Evolutionary conservation across 2,797 vertebrate genomes (phyloP).

Genomic region (Thalassophryne amazonica): DNA sequence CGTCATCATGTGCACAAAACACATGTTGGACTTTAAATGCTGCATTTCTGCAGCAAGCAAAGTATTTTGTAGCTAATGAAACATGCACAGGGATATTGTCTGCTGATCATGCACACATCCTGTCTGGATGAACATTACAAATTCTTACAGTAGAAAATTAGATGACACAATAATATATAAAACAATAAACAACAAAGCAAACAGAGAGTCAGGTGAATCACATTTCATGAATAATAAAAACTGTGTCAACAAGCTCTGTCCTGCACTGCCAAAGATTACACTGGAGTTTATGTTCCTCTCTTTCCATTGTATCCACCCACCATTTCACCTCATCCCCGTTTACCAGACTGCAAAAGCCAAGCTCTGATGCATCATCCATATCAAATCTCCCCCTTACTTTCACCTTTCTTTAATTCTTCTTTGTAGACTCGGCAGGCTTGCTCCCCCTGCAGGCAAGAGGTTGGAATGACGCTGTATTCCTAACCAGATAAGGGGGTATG

Average conservation of each 20-base stretch:
- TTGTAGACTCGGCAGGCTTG: constrained; percentile 67
- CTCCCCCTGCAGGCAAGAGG: constrained; percentile 76
- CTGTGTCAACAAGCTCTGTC: constrained; percentile 64
- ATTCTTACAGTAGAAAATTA: constrained; percentile 26
- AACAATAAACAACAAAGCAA: constrained; percentile 41
- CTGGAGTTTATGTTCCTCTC: constrained; percentile 20
- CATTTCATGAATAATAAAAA: constrained; percentile 49
- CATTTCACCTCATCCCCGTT: constrained; percentile 36
- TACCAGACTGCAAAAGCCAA: constrained; percentile 53
- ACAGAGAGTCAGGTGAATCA: constrained; percentile 42
- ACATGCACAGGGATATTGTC: constrained; percentile 33
- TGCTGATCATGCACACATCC: constrained; percentile 52
- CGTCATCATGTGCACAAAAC: neutral
- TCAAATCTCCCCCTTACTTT: constrained; percentile 35
- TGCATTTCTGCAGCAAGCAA: constrained; percentile 21
- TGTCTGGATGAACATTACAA: constrained; percentile 24
- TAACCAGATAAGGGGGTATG: constrained; percentile 65
- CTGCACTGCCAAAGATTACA: constrained; percentile 44
- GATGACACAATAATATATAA: constrained; percentile 51
- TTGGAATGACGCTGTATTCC: constrained; percentile 75
- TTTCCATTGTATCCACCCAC: constrained; percentile 17
- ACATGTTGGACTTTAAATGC: too few species aligned
- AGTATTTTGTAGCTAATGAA: constrained; percentile 27
- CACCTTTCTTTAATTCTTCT: constrained; percentile 29
- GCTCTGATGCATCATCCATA: constrained; percentile 41